A percentile compares a stretch with the other conserved stretches of the same genome.
Evolutionary conservation across 2,113 vertebrate species (phyloP).

Genomic region (mouse (Mus musculus)): DNA sequence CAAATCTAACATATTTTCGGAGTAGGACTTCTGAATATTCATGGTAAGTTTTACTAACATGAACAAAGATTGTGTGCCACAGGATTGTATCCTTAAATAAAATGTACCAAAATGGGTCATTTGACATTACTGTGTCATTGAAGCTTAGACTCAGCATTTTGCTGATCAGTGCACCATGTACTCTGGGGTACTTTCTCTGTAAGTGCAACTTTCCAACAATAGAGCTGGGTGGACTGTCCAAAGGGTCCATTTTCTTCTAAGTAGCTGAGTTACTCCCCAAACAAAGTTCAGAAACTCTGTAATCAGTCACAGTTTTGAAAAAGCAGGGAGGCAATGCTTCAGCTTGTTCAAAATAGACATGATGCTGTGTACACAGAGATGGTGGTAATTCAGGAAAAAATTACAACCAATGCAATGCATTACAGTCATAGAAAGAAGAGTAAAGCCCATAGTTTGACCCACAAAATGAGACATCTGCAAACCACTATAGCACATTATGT

Average conservation of each 20-base stretch:
- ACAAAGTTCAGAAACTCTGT: constrained; percentile 38
- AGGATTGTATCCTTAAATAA: constrained; percentile 61
- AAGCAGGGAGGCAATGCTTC: background rate
- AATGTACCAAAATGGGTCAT: constrained; percentile 71
- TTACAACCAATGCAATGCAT: background rate
- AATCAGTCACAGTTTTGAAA: constrained; percentile 58
- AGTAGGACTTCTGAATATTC: constrained; percentile 61
- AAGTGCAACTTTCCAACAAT: constrained; percentile 40
- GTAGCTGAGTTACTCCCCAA: constrained; percentile 29
- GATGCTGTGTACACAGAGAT: background rate
- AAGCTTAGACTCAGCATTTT: constrained; percentile 65
- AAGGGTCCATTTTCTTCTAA: constrained; percentile 53
- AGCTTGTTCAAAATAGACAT: constrained; percentile 7
- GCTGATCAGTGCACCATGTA: background rate
- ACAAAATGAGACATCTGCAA: constrained; percentile 84
- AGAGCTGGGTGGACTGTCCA: constrained; percentile 50
- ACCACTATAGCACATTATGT: constrained; percentile 81
- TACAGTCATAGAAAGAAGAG: constrained; percentile 24
- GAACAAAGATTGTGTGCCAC: constrained; percentile 41
- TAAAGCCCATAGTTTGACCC: constrained; percentile 50
- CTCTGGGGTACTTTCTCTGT: constrained; percentile 60
- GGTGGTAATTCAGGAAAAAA: constrained; percentile 6
- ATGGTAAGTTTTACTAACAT: constrained; percentile 76
- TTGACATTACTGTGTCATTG: constrained; percentile 73
- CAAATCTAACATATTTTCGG: constrained; percentile 57